Base-by-base conservation (phyloP, 2,797 vertebrate genomes). In the Lophotriccus pileatus region DNA sequence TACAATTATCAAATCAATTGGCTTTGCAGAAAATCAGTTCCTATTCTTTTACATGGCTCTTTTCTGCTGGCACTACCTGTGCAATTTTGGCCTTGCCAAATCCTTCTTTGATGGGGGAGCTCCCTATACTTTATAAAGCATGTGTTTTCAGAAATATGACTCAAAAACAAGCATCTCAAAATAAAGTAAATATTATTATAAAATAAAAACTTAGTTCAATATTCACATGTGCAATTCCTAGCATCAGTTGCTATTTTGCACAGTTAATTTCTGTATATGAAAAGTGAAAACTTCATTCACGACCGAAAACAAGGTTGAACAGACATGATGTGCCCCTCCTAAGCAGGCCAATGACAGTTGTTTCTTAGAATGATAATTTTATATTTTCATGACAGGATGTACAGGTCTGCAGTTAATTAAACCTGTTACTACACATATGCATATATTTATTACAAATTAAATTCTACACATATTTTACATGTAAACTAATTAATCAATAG, bases 1-100 rank as follows among this genome's bases (percentile, higher is more conserved):
- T 97, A 96, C 96, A 98, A 97, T 97, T 98, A 98, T 94, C 94
- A 97, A 98, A 98, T 98, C 97, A 97, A 94, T 97, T 59, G 36
- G 93, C 94, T 96, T 97, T 97, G 96, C 97, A 96, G 97, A 96
- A 97, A 98, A 98, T 97, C 97, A 97, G 97, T 96, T 97, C 92
- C 92, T 97, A 97, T 98, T 98, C 96, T 98, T 97, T 91, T 90
- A 39, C 90, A 81, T 67, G 94, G 88, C 93, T 97, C 87, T 97
- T 95, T 94, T 96, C 66, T 73, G 74, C 96, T 98, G 97, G 97
- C 96, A 97, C 90, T 97, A 98, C 97, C 97, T 97, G 97, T 96
- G 76, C 81, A 96, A 94, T 97, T 97, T 96, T 96, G 93, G 94
- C 91, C 87, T 95, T 97, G 94, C 93, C 94, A 97, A 97, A 96